These are phyloP conservation scores for Cinclus mexicanus DNA, from an alignment of 2,113 vertebrate genomes.

Conservation along the genomic window DNA sequence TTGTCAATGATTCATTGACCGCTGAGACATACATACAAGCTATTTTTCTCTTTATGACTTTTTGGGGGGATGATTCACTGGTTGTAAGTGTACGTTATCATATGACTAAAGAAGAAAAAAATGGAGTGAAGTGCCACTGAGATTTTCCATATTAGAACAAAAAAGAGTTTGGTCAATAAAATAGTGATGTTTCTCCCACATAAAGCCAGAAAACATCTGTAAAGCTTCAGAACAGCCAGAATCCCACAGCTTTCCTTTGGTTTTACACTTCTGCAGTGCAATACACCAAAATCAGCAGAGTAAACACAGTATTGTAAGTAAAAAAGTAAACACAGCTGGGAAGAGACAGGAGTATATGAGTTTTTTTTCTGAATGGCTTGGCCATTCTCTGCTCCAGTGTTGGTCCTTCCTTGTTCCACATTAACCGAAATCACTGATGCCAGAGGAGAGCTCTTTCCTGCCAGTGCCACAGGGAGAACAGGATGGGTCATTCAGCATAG, in stretches of 20 bases:
- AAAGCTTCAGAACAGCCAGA: conserved; percentile 6
- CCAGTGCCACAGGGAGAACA: neutral
- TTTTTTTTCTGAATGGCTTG: neutral
- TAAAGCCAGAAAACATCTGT: conserved; percentile 25
- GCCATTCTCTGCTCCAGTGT: neutral
- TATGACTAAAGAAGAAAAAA: conserved; percentile 62
- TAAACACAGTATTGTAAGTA: neutral
- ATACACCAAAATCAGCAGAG: neutral
- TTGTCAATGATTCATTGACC: conserved; percentile 72
- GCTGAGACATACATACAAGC: conserved; percentile 54
- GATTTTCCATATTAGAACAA: conserved; percentile 53
- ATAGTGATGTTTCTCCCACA: neutral
- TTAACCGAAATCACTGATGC: neutral
- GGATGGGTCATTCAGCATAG: accelerated
- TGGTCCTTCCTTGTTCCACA: neutral
- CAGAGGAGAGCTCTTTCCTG: neutral
- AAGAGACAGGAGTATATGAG: neutral
- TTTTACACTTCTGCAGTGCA: neutral
- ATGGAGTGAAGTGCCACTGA: conserved; percentile 50
- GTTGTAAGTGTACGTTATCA: conserved; percentile 62
- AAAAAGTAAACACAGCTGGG: neutral
- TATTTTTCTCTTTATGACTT: conserved; percentile 71
- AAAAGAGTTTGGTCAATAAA: conserved; percentile 27
- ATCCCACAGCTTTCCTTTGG: neutral
- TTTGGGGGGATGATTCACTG: conserved; percentile 72